Evolutionary conservation across 2,888 invertebrate species (phyloP).

Genomic region (Herminia tarsipennalis): DNA sequence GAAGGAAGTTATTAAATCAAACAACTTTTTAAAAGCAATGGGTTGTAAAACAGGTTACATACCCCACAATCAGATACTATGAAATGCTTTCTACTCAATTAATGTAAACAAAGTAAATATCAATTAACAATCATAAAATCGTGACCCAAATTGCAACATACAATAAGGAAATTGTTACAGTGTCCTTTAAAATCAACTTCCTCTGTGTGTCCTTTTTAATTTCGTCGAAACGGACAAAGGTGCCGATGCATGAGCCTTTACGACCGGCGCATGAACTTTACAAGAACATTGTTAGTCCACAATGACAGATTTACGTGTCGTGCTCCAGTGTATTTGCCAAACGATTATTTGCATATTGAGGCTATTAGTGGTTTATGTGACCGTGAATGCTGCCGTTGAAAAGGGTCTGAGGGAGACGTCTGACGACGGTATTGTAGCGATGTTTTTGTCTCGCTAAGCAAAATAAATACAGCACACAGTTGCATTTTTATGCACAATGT

Average conservation of each 20-base stretch:
- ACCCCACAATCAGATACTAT: constrained; percentile 22
- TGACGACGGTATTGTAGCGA: too few relatives aligned
- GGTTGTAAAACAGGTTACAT: constrained; percentile 19
- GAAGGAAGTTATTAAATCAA: too few relatives aligned
- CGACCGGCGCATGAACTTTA: constrained; percentile 32
- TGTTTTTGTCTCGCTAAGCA: too few relatives aligned
- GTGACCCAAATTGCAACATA: constrained; percentile 36
- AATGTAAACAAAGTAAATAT: constrained; percentile 33
- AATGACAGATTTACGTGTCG: constrained; percentile 57
- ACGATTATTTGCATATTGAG: constrained; percentile 22
- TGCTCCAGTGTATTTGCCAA: constrained; percentile 22
- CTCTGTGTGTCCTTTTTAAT: constrained; percentile 43
- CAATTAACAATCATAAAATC: constrained; percentile 25
- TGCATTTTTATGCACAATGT: too few relatives aligned
- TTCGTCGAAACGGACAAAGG: constrained; percentile 49
- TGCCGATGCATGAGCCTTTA: constrained; percentile 47
- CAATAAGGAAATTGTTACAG: constrained; percentile 48
- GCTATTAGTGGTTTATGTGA: constrained; percentile 6
- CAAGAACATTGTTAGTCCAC: constrained; percentile 37
- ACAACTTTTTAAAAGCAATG: too few relatives aligned
- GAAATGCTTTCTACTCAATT: constrained; percentile 20
- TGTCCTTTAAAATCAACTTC: constrained; percentile 49
- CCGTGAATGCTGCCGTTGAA: constrained; percentile 1
- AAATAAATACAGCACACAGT: too few relatives aligned
- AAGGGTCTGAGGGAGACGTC: background rate